Evolutionary conservation across 2,113 vertebrate genomes (phyloP).

Genomic region (Misgurnus anguillicaudatus): DNA sequence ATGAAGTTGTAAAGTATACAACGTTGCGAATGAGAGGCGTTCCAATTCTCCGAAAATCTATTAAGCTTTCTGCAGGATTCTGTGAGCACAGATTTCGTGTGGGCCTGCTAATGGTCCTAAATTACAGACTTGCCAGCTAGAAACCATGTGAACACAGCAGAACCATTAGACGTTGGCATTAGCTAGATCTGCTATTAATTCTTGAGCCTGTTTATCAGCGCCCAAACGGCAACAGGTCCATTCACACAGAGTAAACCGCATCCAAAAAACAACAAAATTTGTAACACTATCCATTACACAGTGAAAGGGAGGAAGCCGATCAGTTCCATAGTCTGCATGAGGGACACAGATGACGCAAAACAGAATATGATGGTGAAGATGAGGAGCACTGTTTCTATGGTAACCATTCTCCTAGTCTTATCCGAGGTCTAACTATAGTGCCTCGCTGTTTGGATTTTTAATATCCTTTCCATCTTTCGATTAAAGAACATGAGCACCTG

Average conservation of each 20-base stretch:
- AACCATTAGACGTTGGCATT: neutral
- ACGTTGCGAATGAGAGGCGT: no score
- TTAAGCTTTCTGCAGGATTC: neutral
- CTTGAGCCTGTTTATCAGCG: no score
- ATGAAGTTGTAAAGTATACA: neutral
- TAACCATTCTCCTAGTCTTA: slow-evolving; percentile 59
- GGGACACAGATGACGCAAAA: slow-evolving; percentile 63
- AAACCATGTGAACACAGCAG: neutral
- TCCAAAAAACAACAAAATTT: neutral
- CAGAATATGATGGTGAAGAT: slow-evolving; percentile 38
- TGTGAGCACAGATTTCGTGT: neutral
- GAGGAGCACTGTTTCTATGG: slow-evolving; percentile 73
- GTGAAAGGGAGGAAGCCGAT: slow-evolving; percentile 15
- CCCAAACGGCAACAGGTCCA: no score
- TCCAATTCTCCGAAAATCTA: no score
- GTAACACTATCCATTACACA: neutral
- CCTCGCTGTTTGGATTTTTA: slow-evolving; percentile 8
- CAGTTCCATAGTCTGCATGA: slow-evolving; percentile 49
- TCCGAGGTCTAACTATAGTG: slow-evolving; percentile 3
- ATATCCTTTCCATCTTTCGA: neutral
- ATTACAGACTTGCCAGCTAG: neutral
- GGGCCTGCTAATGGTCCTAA: neutral
- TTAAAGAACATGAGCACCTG: slow-evolving; percentile 23
- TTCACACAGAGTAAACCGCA: neutral
- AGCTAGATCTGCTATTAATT: no score